A percentile compares a stretch with the other conserved stretches of the same genome.
Evolutionary conservation across 2,888 invertebrate species (phyloP).

Genomic region (Entomobrya multifasciata): DNA sequence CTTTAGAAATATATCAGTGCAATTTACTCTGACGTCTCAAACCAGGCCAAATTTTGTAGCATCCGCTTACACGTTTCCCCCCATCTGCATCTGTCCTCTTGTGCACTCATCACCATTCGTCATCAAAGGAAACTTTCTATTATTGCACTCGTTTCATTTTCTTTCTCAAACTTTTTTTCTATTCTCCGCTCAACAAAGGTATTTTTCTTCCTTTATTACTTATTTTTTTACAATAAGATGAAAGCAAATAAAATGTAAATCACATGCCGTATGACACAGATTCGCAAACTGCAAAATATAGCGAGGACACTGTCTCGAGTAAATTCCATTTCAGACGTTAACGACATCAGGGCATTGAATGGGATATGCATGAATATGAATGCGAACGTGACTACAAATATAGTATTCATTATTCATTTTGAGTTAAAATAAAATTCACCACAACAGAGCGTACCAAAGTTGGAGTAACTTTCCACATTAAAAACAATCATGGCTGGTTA

Average conservation of each 20-base stretch:
- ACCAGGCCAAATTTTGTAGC: background rate
- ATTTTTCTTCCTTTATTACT: background rate
- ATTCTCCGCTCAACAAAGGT: background rate
- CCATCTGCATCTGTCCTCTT: background rate
- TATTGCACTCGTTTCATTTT: background rate
- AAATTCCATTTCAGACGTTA: too few species aligned
- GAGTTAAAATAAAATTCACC: constrained; percentile 1
- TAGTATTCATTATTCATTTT: background rate
- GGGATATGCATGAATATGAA: background rate
- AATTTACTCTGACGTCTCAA: too few species aligned
- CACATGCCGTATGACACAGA: background rate
- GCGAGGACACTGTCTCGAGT: too few species aligned
- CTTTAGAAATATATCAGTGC: too few species aligned
- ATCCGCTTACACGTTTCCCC: background rate
- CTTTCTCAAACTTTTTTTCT: background rate
- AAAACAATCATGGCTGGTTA: constrained; percentile 16
- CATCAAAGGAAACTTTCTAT: constrained; percentile 27
- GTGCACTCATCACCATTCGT: background rate
- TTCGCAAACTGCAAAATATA: background rate
- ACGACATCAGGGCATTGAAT: background rate
- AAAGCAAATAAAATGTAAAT: constrained; percentile 36
- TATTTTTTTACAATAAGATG: background rate
- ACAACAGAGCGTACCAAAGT: background rate
- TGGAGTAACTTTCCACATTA: constrained; percentile 18
- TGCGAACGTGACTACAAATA: background rate